Percentiles rank a stretch among this genome's conserved stretches.
Evolutionary conservation across 2,888 invertebrate genomes (phyloP).

Genomic region (Meloe dianella): DNA sequence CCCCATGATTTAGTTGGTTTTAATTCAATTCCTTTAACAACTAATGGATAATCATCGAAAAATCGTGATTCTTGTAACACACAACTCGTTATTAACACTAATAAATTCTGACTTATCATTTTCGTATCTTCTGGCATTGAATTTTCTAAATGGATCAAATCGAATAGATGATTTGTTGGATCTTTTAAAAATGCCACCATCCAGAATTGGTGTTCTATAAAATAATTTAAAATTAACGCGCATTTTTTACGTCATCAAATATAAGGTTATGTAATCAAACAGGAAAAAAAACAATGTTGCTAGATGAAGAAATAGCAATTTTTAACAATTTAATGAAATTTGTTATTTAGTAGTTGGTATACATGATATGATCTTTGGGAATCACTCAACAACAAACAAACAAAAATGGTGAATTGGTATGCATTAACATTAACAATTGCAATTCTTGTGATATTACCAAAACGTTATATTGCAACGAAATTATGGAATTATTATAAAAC

Average conservation of each 20-base stretch:
- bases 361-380: background rate
- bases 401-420: slow-evolving; percentile 31
- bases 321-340: background rate
- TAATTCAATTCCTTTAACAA: background rate
- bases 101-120: slow-evolving; percentile 51
- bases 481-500: slow-evolving; percentile 16
- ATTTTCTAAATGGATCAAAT: slow-evolving; percentile 46
- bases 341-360: background rate
- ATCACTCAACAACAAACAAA: no score
- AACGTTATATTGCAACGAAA: slow-evolving; percentile 15
- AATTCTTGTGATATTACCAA: slow-evolving; percentile 8
- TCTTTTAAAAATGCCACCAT: slow-evolving; percentile 51
- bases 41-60: slow-evolving; percentile 41
- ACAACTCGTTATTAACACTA: slow-evolving; percentile 55
- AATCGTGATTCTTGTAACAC: slow-evolving; percentile 51
- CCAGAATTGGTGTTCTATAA: slow-evolving; percentile 50
- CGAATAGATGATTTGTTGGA: slow-evolving; percentile 45
- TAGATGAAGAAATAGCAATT: no score
- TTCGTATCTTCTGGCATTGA: slow-evolving; percentile 45
- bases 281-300: no score
- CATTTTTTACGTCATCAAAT: background rate
- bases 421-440: slow-evolving; percentile 13
- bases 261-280: no score
- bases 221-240: background rate
- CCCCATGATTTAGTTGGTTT: slow-evolving; percentile 52